These are phyloP conservation scores for Uropetala carovei DNA, from an alignment of 2,888 invertebrate species.

Conservation along the genomic window DNA sequence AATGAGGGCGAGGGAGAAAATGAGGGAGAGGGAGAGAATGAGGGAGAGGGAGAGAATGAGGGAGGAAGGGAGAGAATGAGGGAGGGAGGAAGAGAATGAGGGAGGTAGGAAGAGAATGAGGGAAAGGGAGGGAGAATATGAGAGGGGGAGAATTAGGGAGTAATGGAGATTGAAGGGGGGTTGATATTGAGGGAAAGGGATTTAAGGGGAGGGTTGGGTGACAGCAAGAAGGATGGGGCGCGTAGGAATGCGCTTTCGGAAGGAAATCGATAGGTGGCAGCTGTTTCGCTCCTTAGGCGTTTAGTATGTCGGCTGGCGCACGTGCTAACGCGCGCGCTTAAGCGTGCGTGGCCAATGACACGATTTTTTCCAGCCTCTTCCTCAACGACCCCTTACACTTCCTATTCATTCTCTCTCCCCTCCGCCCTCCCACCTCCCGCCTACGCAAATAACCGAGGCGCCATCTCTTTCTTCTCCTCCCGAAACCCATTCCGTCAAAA, in stretches of 20 bases:
- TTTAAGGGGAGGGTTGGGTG: background rate
- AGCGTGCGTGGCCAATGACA: conserved; percentile 12
- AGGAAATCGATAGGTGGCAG: background rate
- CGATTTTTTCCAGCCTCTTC: background rate
- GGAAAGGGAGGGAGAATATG: no score
- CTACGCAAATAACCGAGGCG: background rate
- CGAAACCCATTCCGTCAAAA: background rate
- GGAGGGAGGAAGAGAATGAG: no score
- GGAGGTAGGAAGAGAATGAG: no score
- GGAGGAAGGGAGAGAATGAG: no score
- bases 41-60: no score
- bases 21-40: no score
- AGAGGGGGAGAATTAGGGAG: no score
- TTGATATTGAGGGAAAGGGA: background rate
- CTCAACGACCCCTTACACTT: background rate
- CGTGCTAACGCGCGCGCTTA: background rate
- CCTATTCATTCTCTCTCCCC: background rate
- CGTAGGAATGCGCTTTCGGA: conserved; percentile 10
- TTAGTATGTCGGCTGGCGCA: background rate
- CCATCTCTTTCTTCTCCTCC: background rate
- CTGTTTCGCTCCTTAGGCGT: background rate
- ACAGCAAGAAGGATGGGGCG: background rate
- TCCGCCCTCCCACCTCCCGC: background rate
- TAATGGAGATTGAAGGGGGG: background rate
- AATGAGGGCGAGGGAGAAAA: no score